Percentiles rank a stretch among this genome's conserved stretches.
These are phyloP conservation scores for Trichoplusia ni DNA, from an alignment of 1,140 invertebrate genomes.

Conservation along the genomic window DNA sequence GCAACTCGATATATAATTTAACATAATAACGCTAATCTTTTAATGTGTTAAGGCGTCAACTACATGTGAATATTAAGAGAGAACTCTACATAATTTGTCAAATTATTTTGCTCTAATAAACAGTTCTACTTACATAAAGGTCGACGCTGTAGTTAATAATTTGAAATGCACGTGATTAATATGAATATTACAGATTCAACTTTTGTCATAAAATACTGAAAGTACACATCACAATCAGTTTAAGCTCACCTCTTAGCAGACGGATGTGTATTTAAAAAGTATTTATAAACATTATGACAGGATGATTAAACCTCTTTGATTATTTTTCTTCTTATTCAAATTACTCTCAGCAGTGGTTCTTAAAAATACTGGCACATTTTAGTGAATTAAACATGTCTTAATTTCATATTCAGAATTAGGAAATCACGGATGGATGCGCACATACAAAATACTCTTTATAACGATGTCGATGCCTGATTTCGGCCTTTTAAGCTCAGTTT, in stretches of 20 bases:
- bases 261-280: too few species aligned
- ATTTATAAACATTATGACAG: too few species aligned
- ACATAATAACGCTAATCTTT: neutral
- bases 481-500: too few species aligned
- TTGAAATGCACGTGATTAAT: conserved; percentile 1
- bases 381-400: too few species aligned
- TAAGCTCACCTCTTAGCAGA: neutral
- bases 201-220: neutral
- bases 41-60: neutral
- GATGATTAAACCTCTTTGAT: too few species aligned
- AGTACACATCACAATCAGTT: neutral
- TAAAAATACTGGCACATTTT: too few species aligned
- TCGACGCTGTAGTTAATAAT: neutral
- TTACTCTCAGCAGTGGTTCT: too few species aligned
- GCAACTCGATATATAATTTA: neutral
- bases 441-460: too few species aligned
- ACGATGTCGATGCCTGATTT: too few species aligned
- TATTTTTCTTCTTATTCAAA: too few species aligned
- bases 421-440: too few species aligned
- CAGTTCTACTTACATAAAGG: conserved; percentile 2
- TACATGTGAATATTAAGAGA: conserved; percentile 7
- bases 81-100: neutral
- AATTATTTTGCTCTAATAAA: conserved; percentile 22
- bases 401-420: too few species aligned
- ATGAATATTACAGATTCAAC: neutral